Conservation (phyloP, 2,797 vertebrate species). For the Rhinogobio ventralis region DNA sequence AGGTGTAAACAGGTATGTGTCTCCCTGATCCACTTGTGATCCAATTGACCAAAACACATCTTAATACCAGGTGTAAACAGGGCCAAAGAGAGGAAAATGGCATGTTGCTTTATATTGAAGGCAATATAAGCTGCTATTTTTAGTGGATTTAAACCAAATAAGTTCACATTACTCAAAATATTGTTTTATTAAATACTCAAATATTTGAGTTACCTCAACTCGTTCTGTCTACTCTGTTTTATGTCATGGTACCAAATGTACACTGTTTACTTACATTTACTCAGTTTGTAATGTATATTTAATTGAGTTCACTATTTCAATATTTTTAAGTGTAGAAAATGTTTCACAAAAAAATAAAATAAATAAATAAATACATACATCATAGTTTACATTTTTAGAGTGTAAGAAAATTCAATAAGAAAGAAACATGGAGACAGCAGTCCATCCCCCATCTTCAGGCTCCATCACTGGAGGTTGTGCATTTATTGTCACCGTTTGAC, state of each 20-base stretch:
- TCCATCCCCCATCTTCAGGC: background rate
- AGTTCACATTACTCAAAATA: background rate
- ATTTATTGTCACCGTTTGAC: constrained; percentile 29
- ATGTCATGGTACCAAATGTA: background rate
- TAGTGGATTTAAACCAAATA: background rate
- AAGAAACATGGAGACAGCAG: background rate
- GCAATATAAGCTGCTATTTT: background rate
- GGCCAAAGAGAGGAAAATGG: too few species aligned
- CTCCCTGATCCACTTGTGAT: too few species aligned
- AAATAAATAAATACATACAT: too few species aligned
- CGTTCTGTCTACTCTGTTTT: background rate
- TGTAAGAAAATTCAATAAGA: background rate
- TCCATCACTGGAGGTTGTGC: constrained; percentile 14
- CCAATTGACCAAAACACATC: too few species aligned
- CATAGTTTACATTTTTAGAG: too few species aligned
- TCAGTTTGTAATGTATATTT: background rate
- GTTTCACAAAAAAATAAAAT: background rate
- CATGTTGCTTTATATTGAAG: background rate
- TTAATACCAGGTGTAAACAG: too few species aligned
- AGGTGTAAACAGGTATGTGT: too few species aligned
- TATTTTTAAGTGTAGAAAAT: background rate
- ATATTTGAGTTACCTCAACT: background rate
- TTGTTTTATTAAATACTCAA: too few species aligned
- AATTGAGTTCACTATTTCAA: background rate
- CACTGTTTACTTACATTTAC: background rate